These are phyloP conservation scores for Bursaphelenchus mucronatus DNA, from an alignment of 1,140 invertebrate genomes.

Conservation along the genomic window DNA sequence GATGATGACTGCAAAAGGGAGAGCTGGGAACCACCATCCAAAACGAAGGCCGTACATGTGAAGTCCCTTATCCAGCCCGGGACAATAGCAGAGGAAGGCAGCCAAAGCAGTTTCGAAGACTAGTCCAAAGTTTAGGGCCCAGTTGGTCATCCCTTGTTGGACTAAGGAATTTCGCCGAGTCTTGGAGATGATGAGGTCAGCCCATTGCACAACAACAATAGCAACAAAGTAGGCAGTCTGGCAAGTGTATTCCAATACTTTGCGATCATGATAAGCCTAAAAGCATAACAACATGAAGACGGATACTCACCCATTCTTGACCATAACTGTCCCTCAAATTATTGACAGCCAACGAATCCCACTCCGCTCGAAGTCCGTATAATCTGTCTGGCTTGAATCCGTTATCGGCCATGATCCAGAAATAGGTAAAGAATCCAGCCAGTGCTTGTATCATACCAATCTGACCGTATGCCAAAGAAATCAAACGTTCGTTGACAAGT, in stretches of 20 bases:
- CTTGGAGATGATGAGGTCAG: constrained; percentile 64
- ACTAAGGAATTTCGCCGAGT: constrained; percentile 62
- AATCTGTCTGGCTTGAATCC: constrained; percentile 66
- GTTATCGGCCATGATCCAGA: constrained; percentile 63
- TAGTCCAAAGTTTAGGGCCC: constrained; percentile 88
- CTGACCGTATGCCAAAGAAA: constrained; percentile 83
- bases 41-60: constrained; percentile 90
- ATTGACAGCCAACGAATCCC: constrained; percentile 67
- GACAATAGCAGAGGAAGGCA: constrained; percentile 87
- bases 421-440: constrained; percentile 87
- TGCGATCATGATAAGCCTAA: constrained; percentile 62
- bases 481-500: constrained; percentile 88
- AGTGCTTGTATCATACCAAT: constrained; percentile 99
- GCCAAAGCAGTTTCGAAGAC: constrained; percentile 87
- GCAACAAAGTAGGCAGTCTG: constrained; percentile 64
- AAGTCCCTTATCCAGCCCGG: constrained; percentile 90
- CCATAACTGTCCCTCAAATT: constrained; percentile 68
- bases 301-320: constrained; percentile 66
- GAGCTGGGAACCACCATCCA: constrained; percentile 94
- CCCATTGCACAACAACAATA: constrained; percentile 64
- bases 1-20: constrained; percentile 70
- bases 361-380: constrained; percentile 65
- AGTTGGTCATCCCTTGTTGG: constrained; percentile 69
- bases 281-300: constrained; percentile 20
- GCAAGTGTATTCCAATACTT: constrained; percentile 63